Base-by-base conservation (phyloP, 2,888 invertebrate genomes). In the Orthosia cruda region DNA sequence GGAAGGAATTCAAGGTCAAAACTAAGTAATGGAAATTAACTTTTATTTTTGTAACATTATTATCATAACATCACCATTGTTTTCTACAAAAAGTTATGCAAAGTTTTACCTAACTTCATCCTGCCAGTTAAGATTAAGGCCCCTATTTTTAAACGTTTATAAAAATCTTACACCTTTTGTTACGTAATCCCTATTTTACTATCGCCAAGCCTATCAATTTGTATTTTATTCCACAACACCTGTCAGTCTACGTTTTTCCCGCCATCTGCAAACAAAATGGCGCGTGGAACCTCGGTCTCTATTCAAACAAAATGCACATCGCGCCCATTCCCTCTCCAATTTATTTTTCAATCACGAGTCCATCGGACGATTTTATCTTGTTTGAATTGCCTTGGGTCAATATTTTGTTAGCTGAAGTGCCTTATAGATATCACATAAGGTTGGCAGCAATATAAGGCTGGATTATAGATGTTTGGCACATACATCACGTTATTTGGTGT, bases 321-420 rank as follows among this genome's bases (percentile, higher is more conserved):
- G 61, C 32, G 52, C 26, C 64, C 61, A 76, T 68, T 75, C 70
- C 65, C 77, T 54, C 63, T 89, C 79, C 91, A 91, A 93, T 93
- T 92, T 92, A 92, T 91, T 92, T 91, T 91, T 85, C 91, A 91
- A 93, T 93, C 91, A 90, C 89, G 84, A 74, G 79, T 65, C 69
- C 76, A 77, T 74, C 65, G 67, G 55, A 58, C 32, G 68, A 75
- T 76, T 74, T 82, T 74, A 79, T 64, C 65, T 57, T 84, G 85
- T 88, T 89, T 90, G 79, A 73, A 49, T 80, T 86, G 70, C 71
- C 79, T 76, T 77, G 69, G 73, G 84, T 80, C 84, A 85, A 86
- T 83, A 85, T 85, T 84, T 74, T 68, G 20, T 54, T 54, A 63
- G 71, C 15, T 23, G 20, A 68, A 82, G 65, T 64, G 45, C n/a